Conservation (phyloP, 2,888 invertebrate species). For the Polia nebulosa region DNA sequence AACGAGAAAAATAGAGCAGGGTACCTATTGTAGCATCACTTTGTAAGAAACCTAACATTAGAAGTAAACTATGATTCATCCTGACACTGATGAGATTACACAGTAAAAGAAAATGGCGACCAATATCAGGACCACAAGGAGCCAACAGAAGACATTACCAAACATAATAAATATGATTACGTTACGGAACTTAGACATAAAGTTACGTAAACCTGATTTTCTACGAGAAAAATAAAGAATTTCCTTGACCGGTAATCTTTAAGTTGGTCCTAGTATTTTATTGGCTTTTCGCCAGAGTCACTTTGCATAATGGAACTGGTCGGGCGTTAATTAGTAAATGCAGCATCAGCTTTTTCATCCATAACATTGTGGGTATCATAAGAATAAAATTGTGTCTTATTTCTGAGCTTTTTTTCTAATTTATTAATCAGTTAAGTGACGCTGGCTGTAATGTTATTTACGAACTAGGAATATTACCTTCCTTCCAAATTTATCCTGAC, state of each 20-base stretch:
- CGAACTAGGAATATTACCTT: not conserved
- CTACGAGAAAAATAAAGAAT: slow-evolving; percentile 18
- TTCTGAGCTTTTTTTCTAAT: not conserved
- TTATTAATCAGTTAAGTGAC: not conserved
- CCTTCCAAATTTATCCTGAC: not conserved
- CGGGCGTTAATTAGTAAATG: slow-evolving; percentile 45
- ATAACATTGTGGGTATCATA: not conserved
- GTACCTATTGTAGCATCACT: no score
- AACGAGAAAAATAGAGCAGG: not conserved
- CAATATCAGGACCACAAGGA: not conserved
- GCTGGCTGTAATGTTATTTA: not conserved
- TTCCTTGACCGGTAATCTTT: slow-evolving; percentile 26
- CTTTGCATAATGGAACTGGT: slow-evolving; percentile 49
- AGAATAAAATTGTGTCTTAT: not conserved
- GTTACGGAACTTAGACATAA: not conserved
- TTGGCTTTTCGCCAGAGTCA: slow-evolving; percentile 51
- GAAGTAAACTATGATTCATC: not conserved
- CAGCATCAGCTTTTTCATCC: slow-evolving; percentile 42
- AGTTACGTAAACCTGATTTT: slow-evolving; percentile 2
- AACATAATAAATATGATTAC: slow-evolving; percentile 12
- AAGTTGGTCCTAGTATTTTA: slow-evolving; percentile 25
- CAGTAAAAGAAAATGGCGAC: not conserved
- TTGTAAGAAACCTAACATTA: not conserved
- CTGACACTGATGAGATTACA: not conserved
- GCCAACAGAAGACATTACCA: slow-evolving; percentile 1